Percentiles rank a stretch among this genome's conserved stretches.
Evolutionary conservation across 2,888 invertebrate species (phyloP).

Genomic region (Autographa pulchrina): DNA sequence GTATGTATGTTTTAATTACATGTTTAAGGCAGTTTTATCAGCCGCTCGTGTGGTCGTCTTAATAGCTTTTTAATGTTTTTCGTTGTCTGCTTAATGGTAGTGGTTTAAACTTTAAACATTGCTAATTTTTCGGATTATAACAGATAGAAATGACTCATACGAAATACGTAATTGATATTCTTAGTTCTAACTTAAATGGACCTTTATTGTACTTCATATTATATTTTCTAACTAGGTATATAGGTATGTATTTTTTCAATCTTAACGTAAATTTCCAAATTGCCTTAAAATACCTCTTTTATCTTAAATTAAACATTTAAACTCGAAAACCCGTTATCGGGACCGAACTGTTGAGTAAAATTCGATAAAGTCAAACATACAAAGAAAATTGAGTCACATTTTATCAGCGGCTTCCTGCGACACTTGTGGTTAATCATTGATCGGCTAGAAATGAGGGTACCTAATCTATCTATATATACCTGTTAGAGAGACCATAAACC

Average conservation of each 20-base stretch:
- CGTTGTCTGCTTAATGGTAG: neutral
- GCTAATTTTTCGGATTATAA: conserved; percentile 2
- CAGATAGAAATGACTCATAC: conserved; percentile 2
- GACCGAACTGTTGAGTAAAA: conserved; percentile 23
- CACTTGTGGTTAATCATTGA: conserved; percentile 66
- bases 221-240: too few species aligned
- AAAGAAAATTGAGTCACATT: conserved; percentile 72
- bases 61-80: conserved; percentile 6
- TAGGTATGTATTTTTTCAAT: too few species aligned
- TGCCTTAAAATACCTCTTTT: neutral
- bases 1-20: conserved; percentile 34
- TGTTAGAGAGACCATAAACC: conserved; percentile 38
- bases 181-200: neutral
- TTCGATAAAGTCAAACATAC: conserved; percentile 47
- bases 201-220: too few species aligned
- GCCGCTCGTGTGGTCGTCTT: conserved; percentile 19
- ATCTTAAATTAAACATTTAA: conserved; percentile 5
- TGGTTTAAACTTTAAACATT: neutral
- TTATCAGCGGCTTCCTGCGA: conserved; percentile 73
- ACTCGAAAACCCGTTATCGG: neutral
- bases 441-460: conserved; percentile 74
- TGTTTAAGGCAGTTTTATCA: conserved; percentile 26
- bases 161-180: neutral
- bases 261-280: neutral
- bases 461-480: conserved; percentile 60